phyloP scores from a whole-genome alignment of 2,888 invertebrate species.

The Protodeltote pygarga region DNA sequence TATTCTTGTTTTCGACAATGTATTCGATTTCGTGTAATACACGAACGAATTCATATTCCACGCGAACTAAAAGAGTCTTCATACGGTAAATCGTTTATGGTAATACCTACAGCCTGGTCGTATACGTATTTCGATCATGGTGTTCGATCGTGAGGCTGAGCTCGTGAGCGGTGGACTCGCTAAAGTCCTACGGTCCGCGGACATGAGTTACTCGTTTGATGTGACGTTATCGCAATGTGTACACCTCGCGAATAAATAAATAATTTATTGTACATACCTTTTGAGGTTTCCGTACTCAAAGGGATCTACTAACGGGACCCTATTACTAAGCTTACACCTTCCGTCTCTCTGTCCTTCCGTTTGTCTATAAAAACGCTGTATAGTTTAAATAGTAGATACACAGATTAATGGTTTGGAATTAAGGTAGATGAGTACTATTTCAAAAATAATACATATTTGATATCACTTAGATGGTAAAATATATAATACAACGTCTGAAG shows the following conservation, averaged over 20 bases:
- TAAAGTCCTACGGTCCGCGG: slow-evolving; percentile 59
- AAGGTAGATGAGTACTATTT: too few species aligned
- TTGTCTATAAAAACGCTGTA: too few species aligned
- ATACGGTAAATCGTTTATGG: slow-evolving; percentile 79
- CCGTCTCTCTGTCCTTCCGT: too few species aligned
- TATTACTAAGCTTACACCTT: too few species aligned
- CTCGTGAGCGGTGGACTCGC: slow-evolving; percentile 72
- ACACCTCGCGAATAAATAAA: slow-evolving; percentile 8
- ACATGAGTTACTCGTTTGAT: slow-evolving; percentile 66
- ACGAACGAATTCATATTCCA: slow-evolving; percentile 80
- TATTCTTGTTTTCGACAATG: slow-evolving; percentile 68
- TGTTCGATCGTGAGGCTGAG: slow-evolving; percentile 78
- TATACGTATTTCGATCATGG: slow-evolving; percentile 81
- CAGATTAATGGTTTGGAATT: too few species aligned
- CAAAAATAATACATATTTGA: too few species aligned
- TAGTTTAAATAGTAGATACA: too few species aligned
- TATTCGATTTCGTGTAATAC: slow-evolving; percentile 76
- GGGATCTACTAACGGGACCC: too few species aligned
- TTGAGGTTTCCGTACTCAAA: too few species aligned
- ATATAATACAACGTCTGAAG: too few species aligned
- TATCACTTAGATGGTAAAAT: too few species aligned
- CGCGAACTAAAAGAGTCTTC: slow-evolving; percentile 79
- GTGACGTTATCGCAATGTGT: slow-evolving; percentile 60
- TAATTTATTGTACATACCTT: too few species aligned
- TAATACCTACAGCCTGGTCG: slow-evolving; percentile 73